Percentiles rank a stretch among this genome's conserved stretches.
phyloP scores from a whole-genome alignment of 2,113 vertebrate species.

The Talpa occidentalis region DNA sequence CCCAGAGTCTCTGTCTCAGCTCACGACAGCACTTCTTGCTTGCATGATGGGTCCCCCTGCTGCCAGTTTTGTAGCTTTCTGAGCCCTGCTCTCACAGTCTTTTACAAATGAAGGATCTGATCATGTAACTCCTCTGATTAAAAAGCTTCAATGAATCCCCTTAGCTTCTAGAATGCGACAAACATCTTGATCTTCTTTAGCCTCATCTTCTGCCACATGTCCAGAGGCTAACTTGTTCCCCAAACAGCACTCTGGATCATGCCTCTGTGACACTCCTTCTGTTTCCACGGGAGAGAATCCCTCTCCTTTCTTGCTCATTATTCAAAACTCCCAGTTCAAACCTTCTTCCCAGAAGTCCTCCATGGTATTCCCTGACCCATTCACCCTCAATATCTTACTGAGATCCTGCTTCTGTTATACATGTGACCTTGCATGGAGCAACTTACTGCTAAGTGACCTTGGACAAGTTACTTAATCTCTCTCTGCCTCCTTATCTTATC shows the following conservation, averaged over 20 bases:
- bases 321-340: not conserved
- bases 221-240: not conserved
- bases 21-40: not conserved
- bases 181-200: not conserved
- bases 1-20: not conserved
- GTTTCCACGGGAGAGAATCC: not conserved
- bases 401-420: not conserved
- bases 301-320: not conserved
- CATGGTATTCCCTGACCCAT: not conserved
- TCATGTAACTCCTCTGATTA: not conserved
- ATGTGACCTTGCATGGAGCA: not conserved
- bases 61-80: not conserved
- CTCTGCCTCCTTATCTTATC: not conserved
- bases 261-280: not conserved
- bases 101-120: not conserved
- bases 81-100: not conserved
- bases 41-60: not conserved
- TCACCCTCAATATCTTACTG: not conserved
- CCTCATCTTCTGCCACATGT: not conserved
- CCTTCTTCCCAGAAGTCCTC: not conserved
- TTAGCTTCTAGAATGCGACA: not conserved
- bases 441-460: not conserved
- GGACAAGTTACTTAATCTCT: no score
- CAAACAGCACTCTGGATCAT: not conserved
- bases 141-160: not conserved